Evolutionary conservation across 2,888 invertebrate species (phyloP).

Genomic region (Cerastoderma edule): DNA sequence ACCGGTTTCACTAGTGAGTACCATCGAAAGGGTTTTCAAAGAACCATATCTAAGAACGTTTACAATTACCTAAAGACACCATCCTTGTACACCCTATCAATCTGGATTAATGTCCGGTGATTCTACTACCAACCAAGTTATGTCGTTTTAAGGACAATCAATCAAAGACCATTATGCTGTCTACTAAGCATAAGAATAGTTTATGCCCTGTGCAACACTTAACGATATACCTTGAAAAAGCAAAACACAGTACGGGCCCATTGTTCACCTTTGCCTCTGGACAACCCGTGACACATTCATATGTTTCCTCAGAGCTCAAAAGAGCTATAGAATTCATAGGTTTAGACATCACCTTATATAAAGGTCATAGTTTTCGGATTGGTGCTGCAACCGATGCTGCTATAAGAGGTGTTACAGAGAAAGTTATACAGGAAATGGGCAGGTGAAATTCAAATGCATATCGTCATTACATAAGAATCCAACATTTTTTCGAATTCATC

Average conservation of each 20-base stretch:
- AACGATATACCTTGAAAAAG: neutral
- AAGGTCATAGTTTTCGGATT: conserved; percentile 13
- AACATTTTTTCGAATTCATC: no score
- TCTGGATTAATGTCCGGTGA: no score
- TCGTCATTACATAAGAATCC: conserved; percentile 5
- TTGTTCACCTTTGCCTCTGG: neutral
- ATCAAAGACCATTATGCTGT: neutral
- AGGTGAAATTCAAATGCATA: conserved; percentile 13
- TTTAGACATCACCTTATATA: neutral
- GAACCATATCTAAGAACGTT: no score
- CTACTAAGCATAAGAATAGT: neutral
- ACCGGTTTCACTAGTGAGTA: no score
- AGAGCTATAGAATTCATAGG: conserved; percentile 1
- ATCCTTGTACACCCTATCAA: no score
- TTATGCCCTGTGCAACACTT: neutral
- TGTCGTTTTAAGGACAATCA: neutral
- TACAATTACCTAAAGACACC: no score
- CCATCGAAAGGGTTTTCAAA: no score
- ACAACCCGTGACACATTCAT: neutral
- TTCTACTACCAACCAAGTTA: no score
- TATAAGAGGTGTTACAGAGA: neutral
- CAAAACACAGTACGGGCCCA: conserved; percentile 1
- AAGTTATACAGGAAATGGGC: conserved; percentile 2
- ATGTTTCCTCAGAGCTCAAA: neutral
- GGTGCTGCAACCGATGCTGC: conserved; percentile 23